Evolutionary conservation across 1,140 invertebrate genomes (phyloP).

Genomic region (Euschistus heros): DNA sequence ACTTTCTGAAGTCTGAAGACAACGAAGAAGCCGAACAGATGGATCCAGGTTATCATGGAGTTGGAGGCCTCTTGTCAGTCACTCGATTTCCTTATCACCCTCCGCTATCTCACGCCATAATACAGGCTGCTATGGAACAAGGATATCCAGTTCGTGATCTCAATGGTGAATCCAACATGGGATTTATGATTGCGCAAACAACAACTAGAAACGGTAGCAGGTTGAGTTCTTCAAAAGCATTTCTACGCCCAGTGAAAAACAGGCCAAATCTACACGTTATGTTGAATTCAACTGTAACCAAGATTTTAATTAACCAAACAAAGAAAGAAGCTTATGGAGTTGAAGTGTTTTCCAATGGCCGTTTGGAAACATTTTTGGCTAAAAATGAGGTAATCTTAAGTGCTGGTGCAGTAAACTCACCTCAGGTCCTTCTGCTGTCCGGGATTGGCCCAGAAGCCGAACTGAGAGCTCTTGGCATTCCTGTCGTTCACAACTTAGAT

Average conservation of each 20-base stretch:
- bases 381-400: constrained; percentile 55
- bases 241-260: constrained; percentile 54
- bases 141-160: constrained; percentile 70
- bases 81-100: constrained; percentile 78
- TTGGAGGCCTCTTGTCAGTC: constrained; percentile 66
- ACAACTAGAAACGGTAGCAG: constrained; percentile 80
- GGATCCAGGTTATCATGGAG: constrained; percentile 63
- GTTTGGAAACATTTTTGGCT: constrained; percentile 44
- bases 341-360: constrained; percentile 47
- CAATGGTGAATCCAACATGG: constrained; percentile 69
- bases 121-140: constrained; percentile 71
- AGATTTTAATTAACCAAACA: constrained; percentile 56
- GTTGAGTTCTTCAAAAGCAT: constrained; percentile 58
- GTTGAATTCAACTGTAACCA: constrained; percentile 61
- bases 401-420: constrained; percentile 64
- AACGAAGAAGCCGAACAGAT: constrained; percentile 59
- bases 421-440: constrained; percentile 71
- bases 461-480: constrained; percentile 49
- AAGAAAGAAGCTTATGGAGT: constrained; percentile 55
- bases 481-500: constrained; percentile 60
- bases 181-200: constrained; percentile 75
- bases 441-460: constrained; percentile 70
- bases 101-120: constrained; percentile 66
- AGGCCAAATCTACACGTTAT: constrained; percentile 66
- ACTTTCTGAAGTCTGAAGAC: constrained; percentile 78